Evolutionary conservation across 2,888 invertebrate species (phyloP).

Genomic region (Formica aserva): DNA sequence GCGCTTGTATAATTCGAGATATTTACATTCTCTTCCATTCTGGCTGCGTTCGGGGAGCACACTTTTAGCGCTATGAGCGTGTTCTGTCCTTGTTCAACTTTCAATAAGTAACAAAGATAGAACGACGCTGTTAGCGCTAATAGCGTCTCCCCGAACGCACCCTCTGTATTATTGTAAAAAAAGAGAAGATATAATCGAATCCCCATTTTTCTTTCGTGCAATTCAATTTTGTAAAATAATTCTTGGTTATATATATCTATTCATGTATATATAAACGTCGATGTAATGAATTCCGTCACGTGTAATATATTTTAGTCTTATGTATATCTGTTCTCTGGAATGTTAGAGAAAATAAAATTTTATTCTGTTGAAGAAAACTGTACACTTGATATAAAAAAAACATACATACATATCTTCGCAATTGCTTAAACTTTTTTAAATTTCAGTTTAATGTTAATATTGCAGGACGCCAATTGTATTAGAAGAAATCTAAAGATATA

Average conservation of each 20-base stretch:
- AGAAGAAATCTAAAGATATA: slow-evolving; percentile 96
- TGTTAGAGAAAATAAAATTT: slow-evolving; percentile 72
- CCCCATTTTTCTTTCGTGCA: neutral
- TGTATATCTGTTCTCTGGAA: slow-evolving; percentile 64
- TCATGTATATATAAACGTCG: neutral
- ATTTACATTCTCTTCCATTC: slow-evolving; percentile 73
- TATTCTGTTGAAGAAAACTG: slow-evolving; percentile 57
- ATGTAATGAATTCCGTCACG: slow-evolving; percentile 11
- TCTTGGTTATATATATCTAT: slow-evolving; percentile 57
- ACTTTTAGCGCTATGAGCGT: too few relatives aligned
- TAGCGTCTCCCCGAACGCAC: too few relatives aligned
- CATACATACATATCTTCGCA: slow-evolving; percentile 48
- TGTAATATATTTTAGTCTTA: slow-evolving; percentile 56
- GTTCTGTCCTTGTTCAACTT: too few relatives aligned
- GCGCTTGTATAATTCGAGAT: slow-evolving; percentile 61
- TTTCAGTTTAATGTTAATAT: slow-evolving; percentile 93
- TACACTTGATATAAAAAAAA: slow-evolving; percentile 30
- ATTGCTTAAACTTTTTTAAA: slow-evolving; percentile 77
- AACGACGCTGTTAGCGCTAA: too few relatives aligned
- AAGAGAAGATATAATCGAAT: slow-evolving; percentile 1
- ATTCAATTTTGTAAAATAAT: slow-evolving; percentile 43
- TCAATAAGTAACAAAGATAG: too few relatives aligned
- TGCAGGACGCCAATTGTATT: slow-evolving; percentile 96
- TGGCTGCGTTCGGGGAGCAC: too few relatives aligned
- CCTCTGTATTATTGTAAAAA: slow-evolving; percentile 30